Base-by-base conservation (phyloP, 2,113 vertebrate genomes). In the Takifugu flavidus region DNA sequence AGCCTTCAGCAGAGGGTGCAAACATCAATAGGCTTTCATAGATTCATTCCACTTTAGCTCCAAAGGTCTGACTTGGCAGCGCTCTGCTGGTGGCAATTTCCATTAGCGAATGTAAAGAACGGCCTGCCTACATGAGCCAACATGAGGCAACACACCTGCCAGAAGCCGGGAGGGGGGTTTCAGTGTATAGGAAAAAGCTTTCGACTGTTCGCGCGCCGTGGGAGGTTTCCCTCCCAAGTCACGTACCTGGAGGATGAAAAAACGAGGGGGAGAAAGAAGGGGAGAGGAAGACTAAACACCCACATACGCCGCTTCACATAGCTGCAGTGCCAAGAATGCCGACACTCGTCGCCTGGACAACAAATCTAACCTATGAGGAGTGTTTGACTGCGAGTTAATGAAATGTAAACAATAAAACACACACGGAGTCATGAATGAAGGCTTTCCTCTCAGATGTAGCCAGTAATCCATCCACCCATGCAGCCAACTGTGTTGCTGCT, bases 281-380 rank as follows among this genome's bases (percentile, higher is more conserved):
- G 44, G 15, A 49, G 49, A 75, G 53, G 62, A 60, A 74, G 64
- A 71, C 66, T 62, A 79, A 86, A 86, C 77, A 81, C 60, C 51
- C 69, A 62, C 75, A 87, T 86, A 65, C 70, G 4, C 34, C 4
- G 34, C 7, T 74, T 78, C 52, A 70, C 80, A 87, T 86, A 78
- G 75, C 84, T 86, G 80, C 47, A 72, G 79, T 87, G 70, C 80
- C 79, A 67, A 59, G 73, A 70, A 78, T 72, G 72, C 73, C 66
- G 67, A 62, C 80, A 63, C 65, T 63, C 75, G 66, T 72, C 66
- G 6, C 60, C 65, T 10, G 61, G 75, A 51, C 60, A 75, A 68
- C 70, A 53, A 46, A 65, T 75, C 71, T 80, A 58, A 68, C 59
- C 65, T 64, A 55, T 76, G 51, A 78, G 69, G 56, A 57, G 70